Base-by-base conservation (phyloP, 2,888 invertebrate genomes). In the Sphinx pinastri region DNA sequence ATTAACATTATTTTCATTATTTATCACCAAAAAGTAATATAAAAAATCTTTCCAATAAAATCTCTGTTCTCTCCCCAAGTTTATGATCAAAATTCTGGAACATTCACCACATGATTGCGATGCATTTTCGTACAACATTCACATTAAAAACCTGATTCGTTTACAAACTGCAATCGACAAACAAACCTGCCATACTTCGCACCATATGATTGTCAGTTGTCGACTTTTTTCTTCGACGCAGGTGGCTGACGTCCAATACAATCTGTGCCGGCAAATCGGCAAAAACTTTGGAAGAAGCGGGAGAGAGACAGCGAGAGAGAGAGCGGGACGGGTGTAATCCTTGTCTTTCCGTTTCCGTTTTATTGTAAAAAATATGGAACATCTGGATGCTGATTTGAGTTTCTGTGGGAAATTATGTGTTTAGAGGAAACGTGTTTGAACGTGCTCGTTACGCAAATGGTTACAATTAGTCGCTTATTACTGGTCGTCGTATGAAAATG, bases 331-430 rank as follows among this genome's bases (percentile, higher is more conserved):
- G 79, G 68, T 69, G 67, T 75, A 79, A 72, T 78, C 75, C 83
- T 80, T 87, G 87, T 89, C 90, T 91, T 92, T 92, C 93, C 92
- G 92, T 89, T 93, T 93, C 93, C 93, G 92, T 89, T 90, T 89
- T 85, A 81, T 90, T 88, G 84, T 87, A 86, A 91, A 90, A 88
- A 92, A 84, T 82, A 75, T 80, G 73, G 85, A 89, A 85, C 93
- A 93, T 93, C 92, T 93, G 93, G 87, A 78, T 74, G 71, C 77
- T 84, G 84, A 88, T 87, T 85, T 83, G 79, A 77, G 79, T 80
- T 80, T 76, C 78, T 81, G 82, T 88, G 89, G 87, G 88, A 90
- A 90, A 47, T 63, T 63, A 16, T 52, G 31, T 63, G 38, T 63
- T 63, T 54, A 68, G 60, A 63, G 49, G 54, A 54, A 63, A 69